Evolutionary conservation across 2,113 vertebrate genomes (phyloP).

Genomic region (Corythornis madagascariensis): DNA sequence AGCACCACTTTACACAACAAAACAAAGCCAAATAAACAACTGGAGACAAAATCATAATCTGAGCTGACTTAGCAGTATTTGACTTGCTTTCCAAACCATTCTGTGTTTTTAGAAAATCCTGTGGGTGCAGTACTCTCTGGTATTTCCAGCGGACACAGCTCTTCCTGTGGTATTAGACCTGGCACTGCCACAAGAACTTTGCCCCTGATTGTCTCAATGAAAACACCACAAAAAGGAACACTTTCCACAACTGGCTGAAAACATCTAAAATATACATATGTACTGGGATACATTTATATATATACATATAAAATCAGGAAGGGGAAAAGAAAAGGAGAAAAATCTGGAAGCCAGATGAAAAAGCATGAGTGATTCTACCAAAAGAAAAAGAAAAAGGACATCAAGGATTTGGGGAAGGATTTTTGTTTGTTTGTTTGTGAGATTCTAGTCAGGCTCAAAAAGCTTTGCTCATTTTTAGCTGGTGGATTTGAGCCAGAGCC

Average conservation of each 20-base stretch:
- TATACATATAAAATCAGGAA: not conserved
- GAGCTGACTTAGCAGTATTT: slow-evolving; percentile 45
- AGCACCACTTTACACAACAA: not conserved
- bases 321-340: not conserved
- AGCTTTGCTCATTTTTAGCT: slow-evolving; percentile 60
- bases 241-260: slow-evolving; percentile 26
- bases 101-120: slow-evolving; percentile 62
- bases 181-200: slow-evolving; percentile 72
- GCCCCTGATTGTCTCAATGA: slow-evolving; percentile 70
- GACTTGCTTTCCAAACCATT: slow-evolving; percentile 37
- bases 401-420: not conserved
- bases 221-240: slow-evolving; percentile 62
- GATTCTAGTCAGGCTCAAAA: slow-evolving; percentile 57
- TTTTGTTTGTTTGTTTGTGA: slow-evolving; percentile 52
- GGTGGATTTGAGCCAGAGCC: slow-evolving; percentile 44
- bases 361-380: not conserved
- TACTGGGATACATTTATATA: not conserved
- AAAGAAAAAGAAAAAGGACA: not conserved
- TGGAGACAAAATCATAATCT: slow-evolving; percentile 19
- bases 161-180: slow-evolving; percentile 72
- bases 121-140: slow-evolving; percentile 55
- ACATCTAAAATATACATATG: not conserved
- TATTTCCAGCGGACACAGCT: slow-evolving; percentile 70
- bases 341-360: not conserved
- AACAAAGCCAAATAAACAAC: slow-evolving; percentile 43